phyloP scores from a whole-genome alignment of 1,140 invertebrate genomes.

The Meloidogyne floridensis region DNA sequence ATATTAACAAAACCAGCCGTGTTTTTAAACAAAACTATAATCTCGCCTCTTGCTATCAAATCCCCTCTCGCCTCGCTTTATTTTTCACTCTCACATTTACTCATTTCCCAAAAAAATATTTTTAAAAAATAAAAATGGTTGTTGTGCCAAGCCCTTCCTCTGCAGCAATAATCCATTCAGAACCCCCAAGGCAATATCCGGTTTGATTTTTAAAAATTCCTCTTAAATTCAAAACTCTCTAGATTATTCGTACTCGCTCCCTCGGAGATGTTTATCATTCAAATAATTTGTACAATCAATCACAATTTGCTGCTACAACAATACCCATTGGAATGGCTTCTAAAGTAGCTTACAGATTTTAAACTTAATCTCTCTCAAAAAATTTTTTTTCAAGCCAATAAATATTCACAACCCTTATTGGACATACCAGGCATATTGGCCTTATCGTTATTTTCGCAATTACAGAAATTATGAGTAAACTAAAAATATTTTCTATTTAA shows the following conservation, averaged over 20 bases:
- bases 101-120: neutral
- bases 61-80: no score
- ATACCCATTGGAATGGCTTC: conserved; percentile 24
- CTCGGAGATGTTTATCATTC: neutral
- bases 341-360: neutral
- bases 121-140: neutral
- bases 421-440: conserved; percentile 32
- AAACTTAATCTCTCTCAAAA: no score
- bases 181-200: conserved; percentile 9
- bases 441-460: conserved; percentile 23
- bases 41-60: no score
- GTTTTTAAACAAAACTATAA: no score
- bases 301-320: conserved; percentile 10
- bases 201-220: neutral
- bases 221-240: neutral
- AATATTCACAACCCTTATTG: conserved; percentile 22
- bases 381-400: conserved; percentile 10
- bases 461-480: conserved; percentile 25
- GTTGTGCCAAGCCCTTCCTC: neutral
- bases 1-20: no score
- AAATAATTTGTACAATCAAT: conserved; percentile 2
- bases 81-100: no score
- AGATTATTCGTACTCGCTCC: conserved; percentile 18
- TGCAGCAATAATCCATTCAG: conserved; percentile 24
- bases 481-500: neutral